Base-by-base conservation (phyloP, 2,113 vertebrate species). In the Phyllopteryx taeniolatus region DNA sequence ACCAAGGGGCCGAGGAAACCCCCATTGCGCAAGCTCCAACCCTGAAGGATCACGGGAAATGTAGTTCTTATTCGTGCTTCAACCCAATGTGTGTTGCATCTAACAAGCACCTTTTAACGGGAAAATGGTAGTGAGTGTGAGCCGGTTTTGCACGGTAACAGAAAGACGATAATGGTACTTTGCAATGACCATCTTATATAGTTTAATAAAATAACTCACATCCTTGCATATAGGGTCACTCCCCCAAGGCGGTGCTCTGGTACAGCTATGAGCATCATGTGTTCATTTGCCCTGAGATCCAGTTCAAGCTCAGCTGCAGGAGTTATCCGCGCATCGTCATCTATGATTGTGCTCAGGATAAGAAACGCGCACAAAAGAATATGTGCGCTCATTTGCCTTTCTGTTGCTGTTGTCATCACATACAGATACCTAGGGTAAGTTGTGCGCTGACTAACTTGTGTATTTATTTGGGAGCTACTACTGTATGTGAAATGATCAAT, bases 361-460 rank as follows among this genome's bases (percentile, higher is more conserved):
- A 87, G 90, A 78, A 89, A 82, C 68, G 65, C 43, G 15, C 89
- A 89, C 67, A 91, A 85, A 85, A 83, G 85, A 77, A 89, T 86
- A 68, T 87, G 76, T 79, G 82, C 69, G 46, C 73, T 92, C 7
- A 57, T 93, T 33, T 86, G 87, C 60, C 54, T 93, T 39, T 88
- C 85, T 71, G 72, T 92, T 35, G 47, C 80, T 54, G 84, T 79
- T 13, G 61, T 92, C 65, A 47, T 93, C 61, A 77, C 88, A 75
- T 93, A 91, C 85, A 84, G 81, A 70, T 87, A 87, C 69, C 51
- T 88, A 4, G 65, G 91, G 92, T 93, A 44, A 91, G 92, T 83
- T 8, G 12, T 47, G 65, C 91, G 86, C 59, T 39, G 81, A 86
- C 31, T 89, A 76, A 68, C 4, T 85, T 66, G 2, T 66, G 5